Percentiles rank a stretch among this genome's conserved stretches.
Evolutionary conservation across 2,888 invertebrate genomes (phyloP).

Genomic region (Pollenia griseotomentosa): DNA sequence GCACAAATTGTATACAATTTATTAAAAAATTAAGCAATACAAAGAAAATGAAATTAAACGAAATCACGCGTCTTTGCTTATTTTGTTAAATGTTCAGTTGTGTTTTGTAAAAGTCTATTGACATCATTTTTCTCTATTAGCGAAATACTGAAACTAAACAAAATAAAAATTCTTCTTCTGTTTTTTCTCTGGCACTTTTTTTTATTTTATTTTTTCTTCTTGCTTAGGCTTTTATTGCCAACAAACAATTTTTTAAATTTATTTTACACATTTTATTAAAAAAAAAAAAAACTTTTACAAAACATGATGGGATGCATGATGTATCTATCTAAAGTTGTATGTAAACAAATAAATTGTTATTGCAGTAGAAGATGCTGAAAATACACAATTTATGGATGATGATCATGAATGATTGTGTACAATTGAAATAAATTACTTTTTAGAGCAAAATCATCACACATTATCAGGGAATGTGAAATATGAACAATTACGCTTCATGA

Average conservation of each 20-base stretch:
- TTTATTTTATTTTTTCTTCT: constrained; percentile 8
- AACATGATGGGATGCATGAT: not conserved
- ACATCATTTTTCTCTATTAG: constrained; percentile 59
- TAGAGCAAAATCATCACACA: not conserved
- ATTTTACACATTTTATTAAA: constrained; percentile 50
- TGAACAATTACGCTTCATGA: no score
- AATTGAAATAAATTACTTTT: constrained; percentile 19
- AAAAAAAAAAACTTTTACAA: constrained; percentile 21
- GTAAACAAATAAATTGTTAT: constrained; percentile 55
- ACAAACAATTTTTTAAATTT: constrained; percentile 66
- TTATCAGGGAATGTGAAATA: no score
- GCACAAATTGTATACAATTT: not conserved
- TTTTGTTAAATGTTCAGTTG: constrained; percentile 18
- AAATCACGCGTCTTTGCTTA: constrained; percentile 48
- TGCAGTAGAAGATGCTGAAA: constrained; percentile 27
- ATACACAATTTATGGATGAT: not conserved
- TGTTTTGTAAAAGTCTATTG: constrained; percentile 60
- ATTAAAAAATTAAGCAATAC: constrained; percentile 4
- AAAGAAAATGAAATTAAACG: constrained; percentile 58
- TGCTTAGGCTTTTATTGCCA: constrained; percentile 23
- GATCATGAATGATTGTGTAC: not conserved
- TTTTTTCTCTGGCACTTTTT: not conserved
- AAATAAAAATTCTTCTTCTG: constrained; percentile 16
- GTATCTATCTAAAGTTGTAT: not conserved
- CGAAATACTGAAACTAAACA: constrained; percentile 4